Conservation (phyloP, 1,140 invertebrate genomes). For the Caenorhabditis briggsae region DNA sequence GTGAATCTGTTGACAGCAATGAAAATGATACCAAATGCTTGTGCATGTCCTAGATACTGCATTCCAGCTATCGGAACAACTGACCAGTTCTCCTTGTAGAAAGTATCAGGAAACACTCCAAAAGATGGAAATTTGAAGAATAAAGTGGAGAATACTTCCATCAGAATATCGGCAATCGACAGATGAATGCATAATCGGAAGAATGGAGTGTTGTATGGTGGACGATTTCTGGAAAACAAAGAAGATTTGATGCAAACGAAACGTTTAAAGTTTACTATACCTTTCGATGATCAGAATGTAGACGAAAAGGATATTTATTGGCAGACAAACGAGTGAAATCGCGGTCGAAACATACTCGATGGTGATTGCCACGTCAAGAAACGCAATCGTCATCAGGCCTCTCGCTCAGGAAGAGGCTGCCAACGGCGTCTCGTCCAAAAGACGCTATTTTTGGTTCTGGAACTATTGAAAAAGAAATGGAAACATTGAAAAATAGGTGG, state of each 20-base stretch:
- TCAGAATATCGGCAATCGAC: constrained; percentile 66
- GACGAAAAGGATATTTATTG: constrained; percentile 67
- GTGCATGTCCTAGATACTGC: constrained; percentile 68
- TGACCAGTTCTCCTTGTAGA: constrained; percentile 62
- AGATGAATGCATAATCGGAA: constrained; percentile 67
- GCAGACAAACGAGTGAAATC: constrained; percentile 65
- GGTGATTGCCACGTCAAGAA: constrained; percentile 51
- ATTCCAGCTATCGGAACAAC: constrained; percentile 63
- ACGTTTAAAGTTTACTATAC: constrained; percentile 27
- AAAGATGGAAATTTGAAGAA: constrained; percentile 69
- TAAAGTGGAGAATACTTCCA: constrained; percentile 65
- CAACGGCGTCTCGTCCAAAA: constrained; percentile 50
- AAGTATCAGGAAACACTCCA: constrained; percentile 63
- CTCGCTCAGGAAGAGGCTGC: constrained; percentile 39
- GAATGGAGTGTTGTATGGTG: constrained; percentile 64
- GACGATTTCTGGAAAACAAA: constrained; percentile 28
- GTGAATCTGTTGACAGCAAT: constrained; percentile 66
- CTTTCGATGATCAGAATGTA: constrained; percentile 58
- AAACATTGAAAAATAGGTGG: no score
- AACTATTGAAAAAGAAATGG: background rate
- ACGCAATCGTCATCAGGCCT: constrained; percentile 53
- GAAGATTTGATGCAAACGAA: background rate
- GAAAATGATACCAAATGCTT: constrained; percentile 67
- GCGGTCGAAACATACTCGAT: constrained; percentile 66
- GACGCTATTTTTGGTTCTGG: constrained; percentile 50